Conservation (phyloP, 2,797 vertebrate genomes). For the Poecilia gillii region DNA sequence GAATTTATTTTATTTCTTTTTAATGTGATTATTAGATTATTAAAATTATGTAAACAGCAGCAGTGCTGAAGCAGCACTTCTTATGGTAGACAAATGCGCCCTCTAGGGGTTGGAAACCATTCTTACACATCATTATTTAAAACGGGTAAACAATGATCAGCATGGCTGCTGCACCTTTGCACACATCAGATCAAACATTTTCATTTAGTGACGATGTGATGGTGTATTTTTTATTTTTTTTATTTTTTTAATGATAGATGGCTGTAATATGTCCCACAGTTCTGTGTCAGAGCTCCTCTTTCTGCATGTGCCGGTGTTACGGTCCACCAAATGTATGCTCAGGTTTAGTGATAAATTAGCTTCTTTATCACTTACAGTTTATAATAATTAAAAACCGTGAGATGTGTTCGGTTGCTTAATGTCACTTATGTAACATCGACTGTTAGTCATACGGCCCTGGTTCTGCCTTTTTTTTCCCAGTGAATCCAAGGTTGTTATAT, state of each 20-base stretch:
- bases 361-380: constrained; percentile 22
- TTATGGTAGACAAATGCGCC: constrained; percentile 47
- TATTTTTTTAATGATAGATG: neutral
- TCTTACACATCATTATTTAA: constrained; percentile 30
- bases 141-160: constrained; percentile 13
- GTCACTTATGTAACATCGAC: constrained; percentile 69
- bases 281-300: neutral
- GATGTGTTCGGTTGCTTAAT: constrained; percentile 28
- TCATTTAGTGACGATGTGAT: neutral
- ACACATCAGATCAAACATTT: neutral
- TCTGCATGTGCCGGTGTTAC: neutral
- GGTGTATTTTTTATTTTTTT: too few relatives aligned
- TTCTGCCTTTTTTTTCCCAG: constrained; percentile 27
- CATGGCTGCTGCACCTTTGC: neutral
- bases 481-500: constrained; percentile 57
- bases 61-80: neutral
- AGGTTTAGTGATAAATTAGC: neutral
- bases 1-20: neutral
- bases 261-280: neutral
- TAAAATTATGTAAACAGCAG: neutral
- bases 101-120: constrained; percentile 38
- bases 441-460: constrained; percentile 62
- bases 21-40: neutral
- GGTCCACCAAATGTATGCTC: constrained; percentile 11
- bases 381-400: constrained; percentile 14